A percentile compares a stretch with the other conserved stretches of the same genome.
These are phyloP conservation scores for Eremobia ochroleuca DNA, from an alignment of 2,888 invertebrate genomes.

Conservation along the genomic window DNA sequence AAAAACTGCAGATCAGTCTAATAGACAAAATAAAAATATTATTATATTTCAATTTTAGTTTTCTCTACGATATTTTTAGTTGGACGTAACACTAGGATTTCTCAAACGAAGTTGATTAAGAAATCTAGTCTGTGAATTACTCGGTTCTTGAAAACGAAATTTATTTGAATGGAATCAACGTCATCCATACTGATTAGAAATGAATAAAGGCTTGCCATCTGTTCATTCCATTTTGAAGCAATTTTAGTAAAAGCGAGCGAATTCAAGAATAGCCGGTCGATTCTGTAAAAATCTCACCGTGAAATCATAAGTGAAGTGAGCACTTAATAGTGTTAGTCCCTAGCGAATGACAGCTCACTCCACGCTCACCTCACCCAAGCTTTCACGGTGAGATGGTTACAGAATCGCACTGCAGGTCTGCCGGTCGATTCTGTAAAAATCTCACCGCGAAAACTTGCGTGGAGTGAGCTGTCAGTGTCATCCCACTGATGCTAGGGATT, in stretches of 20 bases:
- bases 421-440: too few species aligned
- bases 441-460: too few species aligned
- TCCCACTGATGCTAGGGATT: too few species aligned
- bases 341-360: too few species aligned
- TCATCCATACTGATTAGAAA: background rate
- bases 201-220: background rate
- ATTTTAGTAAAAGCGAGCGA: constrained; percentile 7
- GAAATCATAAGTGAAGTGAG: too few species aligned
- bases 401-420: too few species aligned
- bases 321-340: too few species aligned
- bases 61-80: background rate
- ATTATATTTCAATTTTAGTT: background rate
- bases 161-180: background rate
- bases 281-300: too few species aligned
- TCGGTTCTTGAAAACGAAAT: constrained; percentile 3
- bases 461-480: too few species aligned
- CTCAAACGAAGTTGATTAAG: constrained; percentile 7
- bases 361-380: too few species aligned
- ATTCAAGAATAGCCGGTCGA: background rate
- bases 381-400: too few species aligned
- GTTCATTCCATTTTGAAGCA: constrained; percentile 11
- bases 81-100: background rate
- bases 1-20: background rate
- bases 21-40: background rate
- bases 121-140: background rate